Percentiles rank a stretch among this genome's conserved stretches.
Conservation (phyloP, 2,888 invertebrate genomes). For the Toxonevra muliebris region DNA sequence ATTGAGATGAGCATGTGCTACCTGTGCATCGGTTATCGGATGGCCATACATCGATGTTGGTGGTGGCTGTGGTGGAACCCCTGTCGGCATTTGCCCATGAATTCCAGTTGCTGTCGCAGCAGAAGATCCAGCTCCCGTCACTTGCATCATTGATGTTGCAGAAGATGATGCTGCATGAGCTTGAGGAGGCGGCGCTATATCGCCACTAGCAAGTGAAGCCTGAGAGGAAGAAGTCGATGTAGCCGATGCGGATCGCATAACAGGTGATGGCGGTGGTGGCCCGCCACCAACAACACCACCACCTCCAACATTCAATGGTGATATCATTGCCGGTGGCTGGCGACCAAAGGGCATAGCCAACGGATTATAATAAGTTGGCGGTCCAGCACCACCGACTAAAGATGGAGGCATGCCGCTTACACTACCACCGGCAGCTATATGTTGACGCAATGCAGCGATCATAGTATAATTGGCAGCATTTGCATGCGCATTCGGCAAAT, state of each 20-base stretch:
- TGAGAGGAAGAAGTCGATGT: slow-evolving; percentile 62
- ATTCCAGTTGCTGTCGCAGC: slow-evolving; percentile 20
- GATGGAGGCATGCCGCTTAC: slow-evolving; percentile 36
- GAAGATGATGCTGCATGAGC: slow-evolving; percentile 49
- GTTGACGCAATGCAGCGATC: slow-evolving; percentile 59
- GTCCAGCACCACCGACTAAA: slow-evolving; percentile 41
- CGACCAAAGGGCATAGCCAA: slow-evolving; percentile 56
- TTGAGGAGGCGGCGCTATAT: slow-evolving; percentile 54
- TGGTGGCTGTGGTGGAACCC: slow-evolving; percentile 39
- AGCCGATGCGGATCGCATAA: slow-evolving; percentile 66
- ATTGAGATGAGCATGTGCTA: slow-evolving; percentile 74
- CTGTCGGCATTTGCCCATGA: neutral
- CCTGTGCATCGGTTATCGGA: slow-evolving; percentile 74
- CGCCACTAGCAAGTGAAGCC: slow-evolving; percentile 56
- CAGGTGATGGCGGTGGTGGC: slow-evolving; percentile 65
- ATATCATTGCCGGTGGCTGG: slow-evolving; percentile 47
- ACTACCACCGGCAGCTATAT: slow-evolving; percentile 40
- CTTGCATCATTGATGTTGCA: slow-evolving; percentile 43
- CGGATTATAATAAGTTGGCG: slow-evolving; percentile 59
- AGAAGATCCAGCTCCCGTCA: slow-evolving; percentile 20
- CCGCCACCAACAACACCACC: slow-evolving; percentile 28
- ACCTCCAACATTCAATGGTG: slow-evolving; percentile 33
- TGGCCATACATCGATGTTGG: slow-evolving; percentile 54
- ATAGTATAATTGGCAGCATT: slow-evolving; percentile 56
- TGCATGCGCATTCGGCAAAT: slow-evolving; percentile 64